Evolutionary conservation across 1,140 invertebrate genomes (phyloP).

Genomic region (Tenebrio molitor): DNA sequence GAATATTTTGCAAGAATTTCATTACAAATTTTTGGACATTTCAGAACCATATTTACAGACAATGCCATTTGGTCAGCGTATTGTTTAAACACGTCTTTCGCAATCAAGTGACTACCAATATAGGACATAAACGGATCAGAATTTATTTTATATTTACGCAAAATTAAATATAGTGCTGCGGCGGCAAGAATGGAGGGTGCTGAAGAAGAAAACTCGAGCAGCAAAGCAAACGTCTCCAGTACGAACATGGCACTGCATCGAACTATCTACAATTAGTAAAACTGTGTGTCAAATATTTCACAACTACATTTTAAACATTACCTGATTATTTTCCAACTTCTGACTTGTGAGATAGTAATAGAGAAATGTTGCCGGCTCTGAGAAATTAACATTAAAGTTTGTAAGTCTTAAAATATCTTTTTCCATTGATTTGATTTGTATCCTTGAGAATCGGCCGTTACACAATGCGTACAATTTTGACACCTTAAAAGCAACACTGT

Average conservation of each 20-base stretch:
- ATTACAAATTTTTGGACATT: no score
- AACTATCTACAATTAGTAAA: conserved; percentile 4
- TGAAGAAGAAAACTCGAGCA: not conserved
- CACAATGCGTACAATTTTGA: conserved; percentile 40
- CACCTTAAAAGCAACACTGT: conserved; percentile 2
- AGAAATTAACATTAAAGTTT: conserved; percentile 28
- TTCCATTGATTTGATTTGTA: conserved; percentile 24
- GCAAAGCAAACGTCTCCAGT: not conserved
- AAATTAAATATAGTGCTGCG: not conserved
- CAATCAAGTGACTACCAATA: no score
- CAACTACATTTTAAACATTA: conserved; percentile 8
- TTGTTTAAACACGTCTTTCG: no score
- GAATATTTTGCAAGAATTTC: no score
- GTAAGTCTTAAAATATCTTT: conserved; percentile 10
- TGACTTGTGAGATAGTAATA: conserved; percentile 19
- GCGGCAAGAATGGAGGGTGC: not conserved
- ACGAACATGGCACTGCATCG: conserved; percentile 3
- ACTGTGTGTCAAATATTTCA: no score
- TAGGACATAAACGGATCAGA: not conserved
- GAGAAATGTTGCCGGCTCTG: conserved; percentile 33
- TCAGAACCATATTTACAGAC: no score
- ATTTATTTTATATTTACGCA: not conserved
- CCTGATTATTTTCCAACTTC: conserved; percentile 23
- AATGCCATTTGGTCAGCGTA: no score
- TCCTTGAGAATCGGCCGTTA: conserved; percentile 32